A percentile compares a stretch with the other conserved stretches of the same genome.
Conservation (phyloP, 2,113 vertebrate species). For the Neotoma lepida region DNA sequence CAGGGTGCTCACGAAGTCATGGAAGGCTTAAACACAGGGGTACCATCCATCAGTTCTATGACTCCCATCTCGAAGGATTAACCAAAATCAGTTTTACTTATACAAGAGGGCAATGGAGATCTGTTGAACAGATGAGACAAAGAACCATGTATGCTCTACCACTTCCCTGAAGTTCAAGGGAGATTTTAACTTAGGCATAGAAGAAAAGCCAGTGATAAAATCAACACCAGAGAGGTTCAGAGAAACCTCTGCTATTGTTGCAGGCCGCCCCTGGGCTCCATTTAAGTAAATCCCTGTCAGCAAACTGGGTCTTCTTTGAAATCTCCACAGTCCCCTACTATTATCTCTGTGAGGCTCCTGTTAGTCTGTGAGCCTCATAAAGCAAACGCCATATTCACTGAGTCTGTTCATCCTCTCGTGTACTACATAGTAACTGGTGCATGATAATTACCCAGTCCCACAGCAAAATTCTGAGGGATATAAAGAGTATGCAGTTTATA, state of each 20-base stretch:
- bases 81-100: not conserved
- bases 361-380: not conserved
- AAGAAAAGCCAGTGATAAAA: not conserved
- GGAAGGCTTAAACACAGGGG: not conserved
- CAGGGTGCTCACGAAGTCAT: not conserved
- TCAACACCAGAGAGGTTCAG: not conserved
- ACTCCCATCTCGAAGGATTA: not conserved
- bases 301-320: not conserved
- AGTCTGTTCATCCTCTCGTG: not conserved
- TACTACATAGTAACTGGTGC: not conserved
- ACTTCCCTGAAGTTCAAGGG: not conserved
- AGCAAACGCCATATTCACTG: not conserved
- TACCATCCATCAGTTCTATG: not conserved
- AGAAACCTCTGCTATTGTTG: not conserved
- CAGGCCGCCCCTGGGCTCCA: not conserved
- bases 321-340: not conserved
- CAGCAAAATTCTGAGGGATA: not conserved
- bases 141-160: not conserved
- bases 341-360: not conserved
- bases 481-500: not conserved
- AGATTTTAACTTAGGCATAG: fast-evolving
- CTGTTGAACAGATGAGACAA: not conserved
- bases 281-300: not conserved
- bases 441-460: not conserved
- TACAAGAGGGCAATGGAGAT: not conserved